Evolutionary conservation across 1,140 invertebrate species (phyloP).

Genomic region (Brachionus angularis): DNA sequence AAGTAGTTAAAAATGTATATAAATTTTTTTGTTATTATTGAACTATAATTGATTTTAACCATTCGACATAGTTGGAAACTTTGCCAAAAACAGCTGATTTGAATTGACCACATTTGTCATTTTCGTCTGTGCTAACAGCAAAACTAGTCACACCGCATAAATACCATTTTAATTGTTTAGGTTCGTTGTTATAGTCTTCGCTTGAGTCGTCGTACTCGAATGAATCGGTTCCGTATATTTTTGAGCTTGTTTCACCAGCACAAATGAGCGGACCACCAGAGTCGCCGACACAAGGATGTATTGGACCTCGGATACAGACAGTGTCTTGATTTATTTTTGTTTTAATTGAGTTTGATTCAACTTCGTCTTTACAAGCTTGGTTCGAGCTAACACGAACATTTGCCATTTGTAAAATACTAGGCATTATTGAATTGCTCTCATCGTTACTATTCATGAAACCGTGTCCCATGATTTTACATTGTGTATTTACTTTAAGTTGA

Average conservation of each 20-base stretch:
- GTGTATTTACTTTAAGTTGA: not conserved
- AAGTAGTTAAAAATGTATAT: slow-evolving; percentile 32
- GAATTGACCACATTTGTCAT: slow-evolving; percentile 34
- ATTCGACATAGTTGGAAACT: slow-evolving; percentile 13
- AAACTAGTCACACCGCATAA: slow-evolving; percentile 39
- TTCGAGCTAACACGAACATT: slow-evolving; percentile 3
- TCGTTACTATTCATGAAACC: slow-evolving; percentile 7
- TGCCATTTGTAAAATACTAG: slow-evolving; percentile 29
- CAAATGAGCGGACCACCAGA: slow-evolving; percentile 35
- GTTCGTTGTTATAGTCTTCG: slow-evolving; percentile 19
- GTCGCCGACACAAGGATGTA: slow-evolving; percentile 38
- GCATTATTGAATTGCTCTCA: slow-evolving; percentile 25
- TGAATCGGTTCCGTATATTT: not conserved
- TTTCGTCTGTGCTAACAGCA: slow-evolving; percentile 30
- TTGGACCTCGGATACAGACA: slow-evolving; percentile 16
- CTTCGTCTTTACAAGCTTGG: slow-evolving; percentile 32
- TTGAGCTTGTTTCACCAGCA: not conserved
- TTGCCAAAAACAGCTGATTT: slow-evolving; percentile 38
- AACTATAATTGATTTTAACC: not conserved
- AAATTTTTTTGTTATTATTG: not conserved
- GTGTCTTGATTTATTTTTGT: slow-evolving; percentile 31
- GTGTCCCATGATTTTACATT: slow-evolving; percentile 41
- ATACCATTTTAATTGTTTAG: slow-evolving; percentile 18
- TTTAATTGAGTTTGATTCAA: slow-evolving; percentile 31
- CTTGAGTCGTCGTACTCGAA: not conserved